Conservation (phyloP, 1,140 invertebrate genomes). For the Cotesia vestalis region DNA sequence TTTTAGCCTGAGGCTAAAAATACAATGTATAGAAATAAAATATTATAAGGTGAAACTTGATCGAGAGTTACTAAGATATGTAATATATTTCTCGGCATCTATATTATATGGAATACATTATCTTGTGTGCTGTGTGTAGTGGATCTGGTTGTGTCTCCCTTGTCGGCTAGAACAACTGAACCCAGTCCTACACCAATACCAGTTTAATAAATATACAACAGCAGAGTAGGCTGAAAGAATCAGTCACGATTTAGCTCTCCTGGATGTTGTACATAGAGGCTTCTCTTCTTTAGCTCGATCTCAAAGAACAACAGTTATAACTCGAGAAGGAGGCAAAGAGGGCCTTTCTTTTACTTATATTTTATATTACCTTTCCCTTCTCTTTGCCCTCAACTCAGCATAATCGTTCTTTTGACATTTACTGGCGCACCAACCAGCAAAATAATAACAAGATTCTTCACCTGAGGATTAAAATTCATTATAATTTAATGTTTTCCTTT, state of each 20-base stretch:
- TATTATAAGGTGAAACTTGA: conserved; percentile 17
- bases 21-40: neutral
- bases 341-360: conserved; percentile 9
- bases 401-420: conserved; percentile 38
- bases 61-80: neutral
- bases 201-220: too few species aligned
- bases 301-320: neutral
- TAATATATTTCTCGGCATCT: neutral
- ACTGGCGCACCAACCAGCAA: neutral
- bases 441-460: neutral
- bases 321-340: conserved; percentile 4
- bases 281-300: neutral
- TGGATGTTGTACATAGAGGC: neutral
- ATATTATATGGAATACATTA: conserved; percentile 3
- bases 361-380: conserved; percentile 25
- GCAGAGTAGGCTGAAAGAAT: conserved; percentile 17
- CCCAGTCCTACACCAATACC: conserved; percentile 9
- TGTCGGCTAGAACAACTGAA: neutral
- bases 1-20: conserved; percentile 2
- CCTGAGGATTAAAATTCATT: neutral
- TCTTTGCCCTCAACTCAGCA: conserved; percentile 29
- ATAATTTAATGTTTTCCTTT: conserved; percentile 4
- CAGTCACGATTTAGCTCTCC: conserved; percentile 37
- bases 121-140: neutral
- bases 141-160: neutral